These are phyloP conservation scores for Rhagoletis pomonella DNA, from an alignment of 1,140 invertebrate genomes.

Conservation along the genomic window DNA sequence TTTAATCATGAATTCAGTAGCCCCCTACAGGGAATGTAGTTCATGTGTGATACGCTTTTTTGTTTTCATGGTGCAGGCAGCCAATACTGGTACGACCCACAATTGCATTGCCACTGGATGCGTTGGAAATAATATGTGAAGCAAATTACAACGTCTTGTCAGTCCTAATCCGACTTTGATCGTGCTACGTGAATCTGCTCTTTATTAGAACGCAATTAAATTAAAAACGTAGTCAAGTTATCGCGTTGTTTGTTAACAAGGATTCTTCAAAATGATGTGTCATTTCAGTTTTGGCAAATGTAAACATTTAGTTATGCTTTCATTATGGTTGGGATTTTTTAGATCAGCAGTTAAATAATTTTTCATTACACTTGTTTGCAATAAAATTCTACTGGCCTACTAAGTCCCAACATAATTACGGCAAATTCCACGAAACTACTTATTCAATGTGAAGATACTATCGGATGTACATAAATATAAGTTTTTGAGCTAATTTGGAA, in stretches of 20 bases:
- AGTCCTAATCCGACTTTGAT: not conserved
- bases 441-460: not conserved
- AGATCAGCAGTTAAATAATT: slow-evolving; percentile 71
- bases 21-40: not conserved
- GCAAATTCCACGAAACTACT: slow-evolving; percentile 63
- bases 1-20: too few species aligned
- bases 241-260: not conserved
- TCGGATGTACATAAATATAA: not conserved
- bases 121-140: slow-evolving; percentile 11
- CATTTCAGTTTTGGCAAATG: not conserved
- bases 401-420: slow-evolving; percentile 74
- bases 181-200: not conserved
- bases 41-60: not conserved
- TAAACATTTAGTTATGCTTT: slow-evolving; percentile 57
- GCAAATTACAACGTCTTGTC: not conserved
- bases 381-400: slow-evolving; percentile 71
- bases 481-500: slow-evolving; percentile 57
- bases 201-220: not conserved
- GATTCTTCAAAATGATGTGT: not conserved
- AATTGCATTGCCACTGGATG: not conserved
- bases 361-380: slow-evolving; percentile 56
- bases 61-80: not conserved
- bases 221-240: not conserved
- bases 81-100: not conserved
- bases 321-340: slow-evolving; percentile 74